Conservation (phyloP, 1,140 invertebrate genomes). For the Lordiphosa mommai region DNA sequence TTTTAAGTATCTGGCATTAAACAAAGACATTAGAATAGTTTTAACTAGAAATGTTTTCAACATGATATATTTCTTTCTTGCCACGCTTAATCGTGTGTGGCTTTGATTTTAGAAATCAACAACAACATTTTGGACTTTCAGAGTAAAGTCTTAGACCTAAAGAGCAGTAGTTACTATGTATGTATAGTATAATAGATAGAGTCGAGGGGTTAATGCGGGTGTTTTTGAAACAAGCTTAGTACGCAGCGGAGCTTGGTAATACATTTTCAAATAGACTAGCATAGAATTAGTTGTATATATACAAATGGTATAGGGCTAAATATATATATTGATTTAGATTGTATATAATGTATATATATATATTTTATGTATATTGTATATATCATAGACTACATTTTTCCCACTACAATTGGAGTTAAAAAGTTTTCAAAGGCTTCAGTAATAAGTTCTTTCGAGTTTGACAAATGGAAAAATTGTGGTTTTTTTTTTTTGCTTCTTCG, state of each 20-base stretch:
- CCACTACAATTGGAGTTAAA: slow-evolving; percentile 73
- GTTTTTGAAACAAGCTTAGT: slow-evolving; percentile 67
- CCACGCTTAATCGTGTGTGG: slow-evolving; percentile 12
- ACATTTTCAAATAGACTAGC: slow-evolving; percentile 65
- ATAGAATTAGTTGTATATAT: slow-evolving; percentile 57
- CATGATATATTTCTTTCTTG: slow-evolving; percentile 47
- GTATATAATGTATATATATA: slow-evolving; percentile 32
- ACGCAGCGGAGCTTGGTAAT: slow-evolving; percentile 57
- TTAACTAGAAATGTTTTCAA: slow-evolving; percentile 52
- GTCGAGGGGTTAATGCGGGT: slow-evolving; percentile 55
- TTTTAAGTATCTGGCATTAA: slow-evolving; percentile 47
- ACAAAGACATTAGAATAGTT: slow-evolving; percentile 47
- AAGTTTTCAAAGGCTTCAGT: slow-evolving; percentile 76
- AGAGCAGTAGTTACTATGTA: slow-evolving; percentile 36
- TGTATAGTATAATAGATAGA: slow-evolving; percentile 30
- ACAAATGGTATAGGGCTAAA: slow-evolving; percentile 62
- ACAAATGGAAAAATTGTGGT: slow-evolving; percentile 70
- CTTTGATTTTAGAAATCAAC: slow-evolving; percentile 73
- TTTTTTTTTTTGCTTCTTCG: slow-evolving; percentile 44
- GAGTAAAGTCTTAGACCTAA: slow-evolving; percentile 28
- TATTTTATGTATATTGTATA: slow-evolving; percentile 12
- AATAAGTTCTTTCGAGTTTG: slow-evolving; percentile 79
- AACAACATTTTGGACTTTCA: slow-evolving; percentile 59
- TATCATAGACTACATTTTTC: slow-evolving; percentile 48
- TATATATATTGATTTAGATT: slow-evolving; percentile 45